Conservation (phyloP, 1,140 invertebrate species). For the Hormaphis cornu region DNA sequence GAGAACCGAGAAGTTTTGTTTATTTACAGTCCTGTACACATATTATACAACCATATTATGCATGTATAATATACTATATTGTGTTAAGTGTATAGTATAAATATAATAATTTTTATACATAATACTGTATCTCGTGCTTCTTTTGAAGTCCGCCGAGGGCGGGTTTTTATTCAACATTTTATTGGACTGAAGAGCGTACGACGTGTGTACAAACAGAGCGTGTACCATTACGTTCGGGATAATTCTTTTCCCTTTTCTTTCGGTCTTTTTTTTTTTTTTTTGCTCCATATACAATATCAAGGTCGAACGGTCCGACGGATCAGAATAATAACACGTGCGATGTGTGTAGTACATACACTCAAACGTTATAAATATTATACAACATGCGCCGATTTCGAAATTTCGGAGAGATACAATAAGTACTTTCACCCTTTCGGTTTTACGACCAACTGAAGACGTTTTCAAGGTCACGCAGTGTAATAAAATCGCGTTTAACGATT, state of each 20-base stretch:
- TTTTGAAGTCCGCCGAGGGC: slow-evolving; percentile 14
- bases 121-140: not conserved
- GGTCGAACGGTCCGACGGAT: not conserved
- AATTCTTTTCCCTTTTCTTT: not conserved
- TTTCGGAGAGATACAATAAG: not conserved
- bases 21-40: no score
- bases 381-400: not conserved
- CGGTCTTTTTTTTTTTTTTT: slow-evolving; percentile 23
- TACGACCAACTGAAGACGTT: not conserved
- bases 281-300: slow-evolving; percentile 11
- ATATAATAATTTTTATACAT: no score
- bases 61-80: no score
- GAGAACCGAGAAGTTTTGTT: no score
- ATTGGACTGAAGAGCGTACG: no score
- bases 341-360: not conserved
- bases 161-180: slow-evolving; percentile 20
- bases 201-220: not conserved
- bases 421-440: slow-evolving; percentile 22
- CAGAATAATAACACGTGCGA: not conserved
- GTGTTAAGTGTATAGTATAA: no score
- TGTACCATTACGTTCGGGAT: not conserved
- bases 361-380: not conserved
- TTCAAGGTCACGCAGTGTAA: not conserved
- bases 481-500: not conserved
- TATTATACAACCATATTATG: no score